Evolutionary conservation across 2,797 vertebrate genomes (phyloP).

Genomic region (Salarias fasciatus): DNA sequence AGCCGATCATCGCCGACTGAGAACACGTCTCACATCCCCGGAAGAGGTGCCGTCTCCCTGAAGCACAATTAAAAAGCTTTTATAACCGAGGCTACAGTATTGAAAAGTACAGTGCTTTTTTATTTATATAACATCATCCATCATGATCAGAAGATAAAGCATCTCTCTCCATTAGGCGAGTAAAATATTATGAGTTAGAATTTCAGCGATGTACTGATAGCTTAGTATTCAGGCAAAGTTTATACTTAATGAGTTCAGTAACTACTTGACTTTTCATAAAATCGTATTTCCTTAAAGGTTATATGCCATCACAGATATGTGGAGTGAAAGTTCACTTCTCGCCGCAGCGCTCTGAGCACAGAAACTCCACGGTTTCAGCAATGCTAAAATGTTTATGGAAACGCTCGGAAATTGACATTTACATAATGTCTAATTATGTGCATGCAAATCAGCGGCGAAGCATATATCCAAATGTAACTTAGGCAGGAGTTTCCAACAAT

Average conservation of each 20-base stretch:
- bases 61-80: slow-evolving; percentile 47
- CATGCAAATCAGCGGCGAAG: slow-evolving; percentile 25
- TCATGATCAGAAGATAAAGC: slow-evolving; percentile 31
- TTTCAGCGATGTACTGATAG: not conserved
- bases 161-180: slow-evolving; percentile 28
- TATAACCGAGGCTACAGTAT: slow-evolving; percentile 47
- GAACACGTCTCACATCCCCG: slow-evolving; percentile 22
- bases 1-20: slow-evolving; percentile 42
- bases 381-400: slow-evolving; percentile 4
- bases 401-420: slow-evolving; percentile 25
- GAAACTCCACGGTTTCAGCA: not conserved
- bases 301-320: not conserved
- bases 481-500: slow-evolving; percentile 24
- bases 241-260: slow-evolving; percentile 5
- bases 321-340: no score
- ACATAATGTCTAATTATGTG: slow-evolving; percentile 27
- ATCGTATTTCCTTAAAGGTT: not conserved
- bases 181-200: slow-evolving; percentile 21
- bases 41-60: slow-evolving; percentile 20
- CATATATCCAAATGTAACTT: slow-evolving; percentile 46
- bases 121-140: slow-evolving; percentile 41
- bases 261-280: slow-evolving; percentile 14
- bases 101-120: slow-evolving; percentile 49
- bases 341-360: not conserved
- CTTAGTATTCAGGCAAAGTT: not conserved